A percentile compares a stretch with the other conserved stretches of the same genome.
These are phyloP conservation scores for Dioctria rufipes DNA, from an alignment of 2,888 invertebrate genomes.

Conservation along the genomic window DNA sequence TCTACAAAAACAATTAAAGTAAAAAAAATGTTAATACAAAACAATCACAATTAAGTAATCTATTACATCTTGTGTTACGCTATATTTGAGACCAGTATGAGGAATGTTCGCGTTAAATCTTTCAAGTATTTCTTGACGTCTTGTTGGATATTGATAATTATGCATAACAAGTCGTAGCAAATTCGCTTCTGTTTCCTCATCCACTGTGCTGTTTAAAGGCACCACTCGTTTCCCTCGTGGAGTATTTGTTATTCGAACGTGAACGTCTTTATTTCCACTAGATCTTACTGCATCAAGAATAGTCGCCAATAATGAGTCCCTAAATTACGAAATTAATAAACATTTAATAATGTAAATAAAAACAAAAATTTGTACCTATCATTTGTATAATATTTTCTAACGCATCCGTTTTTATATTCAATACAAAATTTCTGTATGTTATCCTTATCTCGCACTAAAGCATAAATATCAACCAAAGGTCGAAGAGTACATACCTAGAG, in stretches of 20 bases:
- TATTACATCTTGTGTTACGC: slow-evolving; percentile 95
- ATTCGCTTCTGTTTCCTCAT: slow-evolving; percentile 96
- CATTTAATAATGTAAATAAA: neutral
- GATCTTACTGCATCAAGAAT: slow-evolving; percentile 96
- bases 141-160: slow-evolving; percentile 73
- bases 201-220: slow-evolving; percentile 90
- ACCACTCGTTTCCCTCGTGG: slow-evolving; percentile 90
- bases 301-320: slow-evolving; percentile 96
- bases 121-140: slow-evolving; percentile 85
- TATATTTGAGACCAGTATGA: slow-evolving; percentile 96
- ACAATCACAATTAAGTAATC: slow-evolving; percentile 41
- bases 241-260: slow-evolving; percentile 89
- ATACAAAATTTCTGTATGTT: slow-evolving; percentile 95
- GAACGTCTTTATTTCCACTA: slow-evolving; percentile 96
- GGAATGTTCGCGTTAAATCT: slow-evolving; percentile 98
- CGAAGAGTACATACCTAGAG: slow-evolving; percentile 82
- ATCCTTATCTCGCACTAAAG: slow-evolving; percentile 88
- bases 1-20: slow-evolving; percentile 75
- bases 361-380: slow-evolving; percentile 78
- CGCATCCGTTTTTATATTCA: slow-evolving; percentile 93
- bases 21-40: slow-evolving; percentile 23
- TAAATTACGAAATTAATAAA: slow-evolving; percentile 64
- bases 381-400: slow-evolving; percentile 90
- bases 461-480: slow-evolving; percentile 88
- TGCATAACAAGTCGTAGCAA: slow-evolving; percentile 77